Base-by-base conservation (phyloP, 2,113 vertebrate genomes). In the Rhagologus leucostigma region DNA sequence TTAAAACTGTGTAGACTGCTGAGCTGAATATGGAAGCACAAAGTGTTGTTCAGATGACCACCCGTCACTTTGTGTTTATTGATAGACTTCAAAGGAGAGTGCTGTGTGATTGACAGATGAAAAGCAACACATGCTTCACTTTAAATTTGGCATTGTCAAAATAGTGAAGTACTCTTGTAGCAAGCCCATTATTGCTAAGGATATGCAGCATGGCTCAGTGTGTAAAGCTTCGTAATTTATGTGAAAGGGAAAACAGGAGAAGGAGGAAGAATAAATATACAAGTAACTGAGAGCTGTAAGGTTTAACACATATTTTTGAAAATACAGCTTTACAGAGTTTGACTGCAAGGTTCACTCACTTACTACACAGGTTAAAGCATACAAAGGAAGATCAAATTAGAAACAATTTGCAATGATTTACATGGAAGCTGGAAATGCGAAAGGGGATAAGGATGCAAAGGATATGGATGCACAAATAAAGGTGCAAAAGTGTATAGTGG, bases 1-100 rank as follows among this genome's bases (percentile, higher is more conserved):
- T 87, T 90, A 89, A 94, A 96, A 93, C 74, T 71, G 56, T 23
- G 37, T 50, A 53, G 78, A 70, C 89, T 94, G 95, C 94, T 92
- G 94, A 79, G 75, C 55, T 57, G 69, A 80, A 60, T 82, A 37
- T 7, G 21, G 76, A 91, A 86, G 71, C 75, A 70, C 13, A 82
- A 52, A 88, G 56, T 5, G 11, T 17, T 71, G 52, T 39, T 84
- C 59, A n/a, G 73, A 53, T 88, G 95, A 80, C 92, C 92, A 86
- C 81, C 75, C 20, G 2, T 77, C 90, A 83, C 53, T 88, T 65
- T 2, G 7, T 87, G 63, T 60, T 92, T 81, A 32, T 46, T 84
- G 87, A 93, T 42, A 67, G 73, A 39, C 73, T 78, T 85, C 3
- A 5, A 35, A 89, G 33, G 11, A 77, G 50, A 84, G 57, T 65